A percentile compares a stretch with the other conserved stretches of the same genome.
These are phyloP conservation scores for Falco cherrug DNA, from an alignment of 2,797 vertebrate genomes.

Conservation along the genomic window DNA sequence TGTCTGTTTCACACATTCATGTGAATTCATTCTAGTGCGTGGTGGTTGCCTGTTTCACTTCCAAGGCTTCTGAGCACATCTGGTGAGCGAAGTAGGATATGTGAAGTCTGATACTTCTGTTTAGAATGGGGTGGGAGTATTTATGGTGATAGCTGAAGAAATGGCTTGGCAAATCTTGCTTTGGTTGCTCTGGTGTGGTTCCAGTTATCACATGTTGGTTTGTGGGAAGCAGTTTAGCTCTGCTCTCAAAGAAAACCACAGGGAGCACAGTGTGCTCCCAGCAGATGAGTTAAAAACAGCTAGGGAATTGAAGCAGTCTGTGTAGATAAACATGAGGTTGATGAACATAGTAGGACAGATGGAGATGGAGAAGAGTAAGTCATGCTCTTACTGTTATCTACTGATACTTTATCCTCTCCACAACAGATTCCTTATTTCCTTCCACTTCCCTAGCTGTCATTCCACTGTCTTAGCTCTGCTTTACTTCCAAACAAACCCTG, in stretches of 20 bases:
- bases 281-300: background rate
- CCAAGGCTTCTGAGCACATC: background rate
- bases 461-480: background rate
- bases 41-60: background rate
- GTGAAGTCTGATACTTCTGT: background rate
- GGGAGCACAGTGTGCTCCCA: background rate
- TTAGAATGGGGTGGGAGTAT: background rate
- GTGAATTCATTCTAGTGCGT: background rate
- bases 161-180: background rate
- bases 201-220: slow-evolving; percentile 5
- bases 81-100: background rate
- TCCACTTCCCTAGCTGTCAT: background rate
- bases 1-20: background rate
- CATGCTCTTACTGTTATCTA: background rate
- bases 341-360: background rate
- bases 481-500: background rate
- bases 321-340: background rate
- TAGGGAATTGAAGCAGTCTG: background rate
- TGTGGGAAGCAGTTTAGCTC: slow-evolving; percentile 32
- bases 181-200: slow-evolving; percentile 31
- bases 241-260: background rate
- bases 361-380: background rate
- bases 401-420: background rate
- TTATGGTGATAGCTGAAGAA: background rate
- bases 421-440: background rate